Evolutionary conservation across 2,797 vertebrate species (phyloP), one percentile per base, ranked within the genome.

Genomic region (Tragopan temminckii): DNA sequence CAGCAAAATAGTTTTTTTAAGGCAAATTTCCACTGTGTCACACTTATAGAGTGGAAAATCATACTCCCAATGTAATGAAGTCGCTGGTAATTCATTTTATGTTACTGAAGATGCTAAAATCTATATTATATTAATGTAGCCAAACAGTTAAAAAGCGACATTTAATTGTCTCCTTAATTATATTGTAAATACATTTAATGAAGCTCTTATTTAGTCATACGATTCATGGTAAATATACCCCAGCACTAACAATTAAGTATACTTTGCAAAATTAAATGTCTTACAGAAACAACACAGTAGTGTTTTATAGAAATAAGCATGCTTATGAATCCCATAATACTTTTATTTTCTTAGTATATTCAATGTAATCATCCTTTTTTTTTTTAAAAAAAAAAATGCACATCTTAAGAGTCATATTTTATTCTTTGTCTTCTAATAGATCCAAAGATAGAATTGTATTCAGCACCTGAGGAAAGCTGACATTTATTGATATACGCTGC

Each of bases 361-460:
- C 16, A 58, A 68, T 48, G 5, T 29, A 61, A 66, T 79, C 89
- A 61, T 79, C 50, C 27, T 52, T 17, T 9, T n/a, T n/a, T n/a
- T n/a, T n/a, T n/a, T n/a, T n/a, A n/a, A 52, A 52, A 52, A 16
- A 50, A 50, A 27, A 16, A 50, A 14, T 27, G 6, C 21, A 42
- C 21, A 48, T 4, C 48, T 36, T 36, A 84, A 80, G 27, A 85
- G 14, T 10, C 69, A 69, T 27, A 70, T 77, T 86, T 90, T 72
- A 13, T 72, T 79, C 84, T 95, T 93, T 79, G 50, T 23, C 67
- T 72, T 35, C 36, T 82, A 78, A 86, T 84, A 80, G 93, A 88
- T 80, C 58, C 27, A 72, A 78, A 85, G 17, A 61, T 36, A 82
- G 50, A 71, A 50, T 25, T 20, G 33, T 61, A n/a, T 92, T 88